phyloP scores from a whole-genome alignment of 2,113 vertebrate species.

The Tychaedon coryphoeus region DNA sequence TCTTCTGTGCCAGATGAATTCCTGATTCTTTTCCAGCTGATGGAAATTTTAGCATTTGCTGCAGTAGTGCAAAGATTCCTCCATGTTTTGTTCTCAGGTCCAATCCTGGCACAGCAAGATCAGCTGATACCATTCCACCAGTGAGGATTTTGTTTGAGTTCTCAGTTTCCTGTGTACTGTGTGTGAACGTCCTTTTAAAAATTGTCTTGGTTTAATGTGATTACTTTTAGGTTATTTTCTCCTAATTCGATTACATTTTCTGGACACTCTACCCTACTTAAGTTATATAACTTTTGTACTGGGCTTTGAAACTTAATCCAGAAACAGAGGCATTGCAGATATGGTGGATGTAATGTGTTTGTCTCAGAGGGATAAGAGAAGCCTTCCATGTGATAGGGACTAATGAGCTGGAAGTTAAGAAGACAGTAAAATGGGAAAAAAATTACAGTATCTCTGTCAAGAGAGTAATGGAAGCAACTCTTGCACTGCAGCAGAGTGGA shows the following conservation, averaged over 20 bases:
- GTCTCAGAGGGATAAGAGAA: neutral
- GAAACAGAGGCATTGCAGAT: neutral
- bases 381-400: neutral
- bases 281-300: neutral
- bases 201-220: neutral
- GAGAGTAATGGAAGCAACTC: neutral
- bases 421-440: neutral
- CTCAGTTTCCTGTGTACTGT: neutral
- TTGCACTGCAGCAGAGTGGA: neutral
- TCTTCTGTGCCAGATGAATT: neutral
- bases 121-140: neutral
- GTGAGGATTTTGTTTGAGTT: neutral
- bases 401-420: neutral
- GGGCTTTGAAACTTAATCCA: conserved; percentile 13
- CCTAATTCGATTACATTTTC: neutral
- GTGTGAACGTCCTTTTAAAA: neutral
- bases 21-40: neutral
- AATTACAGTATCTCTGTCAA: neutral
- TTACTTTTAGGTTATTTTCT: neutral
- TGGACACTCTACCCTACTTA: neutral
- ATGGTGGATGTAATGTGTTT: neutral
- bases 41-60: neutral
- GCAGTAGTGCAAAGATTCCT: neutral
- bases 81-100: neutral
- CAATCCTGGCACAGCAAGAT: neutral